phyloP scores from a whole-genome alignment of 30 jellyfish, hydroid and myxozoan genomes.

The Hydractinia symbiolongicarpus region DNA sequence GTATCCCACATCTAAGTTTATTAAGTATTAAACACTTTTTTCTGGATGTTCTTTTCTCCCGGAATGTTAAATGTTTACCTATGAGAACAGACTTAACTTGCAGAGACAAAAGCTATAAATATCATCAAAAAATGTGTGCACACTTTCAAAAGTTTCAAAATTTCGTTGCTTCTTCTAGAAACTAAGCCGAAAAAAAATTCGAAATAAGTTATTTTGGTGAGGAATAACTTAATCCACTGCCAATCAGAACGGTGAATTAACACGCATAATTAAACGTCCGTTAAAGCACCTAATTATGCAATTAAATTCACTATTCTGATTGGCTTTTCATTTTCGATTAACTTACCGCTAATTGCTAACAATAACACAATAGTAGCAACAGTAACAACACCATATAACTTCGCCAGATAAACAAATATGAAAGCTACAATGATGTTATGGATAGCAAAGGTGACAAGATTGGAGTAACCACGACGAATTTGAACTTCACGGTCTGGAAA shows the following conservation, averaged over 20 bases:
- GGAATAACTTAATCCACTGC: no score
- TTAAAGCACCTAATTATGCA: not conserved
- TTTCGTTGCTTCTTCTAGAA: no score
- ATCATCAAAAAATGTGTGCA: no score
- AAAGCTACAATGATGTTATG: conserved; percentile 3
- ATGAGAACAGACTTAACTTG: no score
- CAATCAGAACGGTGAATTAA: not conserved
- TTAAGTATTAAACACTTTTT: no score
- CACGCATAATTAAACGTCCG: not conserved
- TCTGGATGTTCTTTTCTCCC: no score
- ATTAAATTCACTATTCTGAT: not conserved
- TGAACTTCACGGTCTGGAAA: conserved; percentile 4
- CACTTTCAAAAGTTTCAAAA: no score
- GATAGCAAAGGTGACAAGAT: conserved; percentile 12
- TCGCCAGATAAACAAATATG: not conserved
- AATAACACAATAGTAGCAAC: not conserved
- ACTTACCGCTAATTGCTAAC: not conserved
- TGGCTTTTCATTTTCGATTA: not conserved
- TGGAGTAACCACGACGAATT: conserved; percentile 6
- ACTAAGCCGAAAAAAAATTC: no score
- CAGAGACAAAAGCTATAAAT: no score
- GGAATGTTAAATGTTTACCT: no score
- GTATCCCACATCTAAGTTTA: no score
- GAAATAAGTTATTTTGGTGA: no score
- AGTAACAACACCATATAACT: not conserved